Evolutionary conservation across 1,140 invertebrate species (phyloP).

Genomic region (Muscidifurax raptorellus): DNA sequence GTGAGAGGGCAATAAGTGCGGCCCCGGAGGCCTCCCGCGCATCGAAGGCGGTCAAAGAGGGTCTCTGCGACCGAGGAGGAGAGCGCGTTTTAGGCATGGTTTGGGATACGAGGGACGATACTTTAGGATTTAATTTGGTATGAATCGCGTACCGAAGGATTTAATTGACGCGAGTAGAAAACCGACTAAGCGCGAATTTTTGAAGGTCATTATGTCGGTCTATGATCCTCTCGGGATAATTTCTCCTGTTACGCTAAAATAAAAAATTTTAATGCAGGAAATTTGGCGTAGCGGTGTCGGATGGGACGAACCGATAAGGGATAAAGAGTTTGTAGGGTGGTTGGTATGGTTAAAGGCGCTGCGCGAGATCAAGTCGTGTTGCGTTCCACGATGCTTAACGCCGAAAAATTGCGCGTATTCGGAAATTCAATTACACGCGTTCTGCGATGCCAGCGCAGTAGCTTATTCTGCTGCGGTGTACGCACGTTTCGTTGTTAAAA

Average conservation of each 20-base stretch:
- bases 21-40: not conserved
- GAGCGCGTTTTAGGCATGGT: conserved; percentile 31
- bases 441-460: not conserved
- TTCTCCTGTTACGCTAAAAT: conserved; percentile 44
- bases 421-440: not conserved
- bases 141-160: not conserved
- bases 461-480: not conserved
- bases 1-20: not conserved
- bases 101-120: conserved; percentile 30
- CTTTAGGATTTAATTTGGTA: not conserved
- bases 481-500: not conserved
- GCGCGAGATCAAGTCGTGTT: not conserved
- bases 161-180: conserved; percentile 22
- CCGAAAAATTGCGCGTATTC: not conserved
- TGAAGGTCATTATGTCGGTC: conserved; percentile 56
- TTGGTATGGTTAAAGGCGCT: conserved; percentile 9
- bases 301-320: conserved; percentile 54
- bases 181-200: conserved; percentile 51
- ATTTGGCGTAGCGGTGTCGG: conserved; percentile 51
- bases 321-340: conserved; percentile 36
- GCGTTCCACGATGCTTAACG: conserved; percentile 2
- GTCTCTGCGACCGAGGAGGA: not conserved
- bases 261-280: conserved; percentile 57
- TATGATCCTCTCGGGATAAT: conserved; percentile 59
- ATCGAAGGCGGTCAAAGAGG: not conserved